These are phyloP conservation scores for Calypte anna DNA, from an alignment of 2,113 vertebrate species.

Conservation along the genomic window DNA sequence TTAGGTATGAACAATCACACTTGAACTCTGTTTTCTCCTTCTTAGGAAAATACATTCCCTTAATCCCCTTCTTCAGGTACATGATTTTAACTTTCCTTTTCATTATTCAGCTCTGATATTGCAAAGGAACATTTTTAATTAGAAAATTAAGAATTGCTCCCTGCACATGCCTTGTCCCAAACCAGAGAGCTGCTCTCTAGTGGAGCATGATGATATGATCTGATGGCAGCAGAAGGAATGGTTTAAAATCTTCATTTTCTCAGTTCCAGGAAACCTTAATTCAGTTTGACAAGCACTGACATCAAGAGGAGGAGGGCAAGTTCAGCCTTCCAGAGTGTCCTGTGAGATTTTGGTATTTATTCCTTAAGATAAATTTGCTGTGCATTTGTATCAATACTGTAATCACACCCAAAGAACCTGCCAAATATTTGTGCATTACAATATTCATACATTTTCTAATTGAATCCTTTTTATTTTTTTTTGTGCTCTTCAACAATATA, in stretches of 20 bases:
- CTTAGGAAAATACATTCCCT: background rate
- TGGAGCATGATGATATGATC: background rate
- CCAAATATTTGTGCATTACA: background rate
- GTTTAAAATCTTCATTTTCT: background rate
- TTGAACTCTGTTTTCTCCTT: background rate
- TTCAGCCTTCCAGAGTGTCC: background rate
- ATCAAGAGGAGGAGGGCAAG: background rate
- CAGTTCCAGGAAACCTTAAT: background rate
- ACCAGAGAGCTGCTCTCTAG: constrained; percentile 49
- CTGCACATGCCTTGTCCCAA: background rate
- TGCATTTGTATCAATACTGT: background rate
- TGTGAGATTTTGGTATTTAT: background rate
- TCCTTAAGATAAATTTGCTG: background rate
- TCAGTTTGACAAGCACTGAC: background rate
- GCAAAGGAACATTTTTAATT: background rate
- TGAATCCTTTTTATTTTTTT: background rate
- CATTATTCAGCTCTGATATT: background rate
- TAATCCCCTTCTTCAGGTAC: background rate
- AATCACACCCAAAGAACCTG: background rate
- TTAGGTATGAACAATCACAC: background rate
- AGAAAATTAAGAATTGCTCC: background rate
- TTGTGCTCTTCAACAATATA: background rate
- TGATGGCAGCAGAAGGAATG: background rate
- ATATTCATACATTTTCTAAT: background rate
- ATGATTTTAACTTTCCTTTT: background rate